Evolutionary conservation across 2,113 vertebrate species (phyloP), one percentile per base, ranked within the genome.

Genomic region (Epinephelus fuscoguttatus): DNA sequence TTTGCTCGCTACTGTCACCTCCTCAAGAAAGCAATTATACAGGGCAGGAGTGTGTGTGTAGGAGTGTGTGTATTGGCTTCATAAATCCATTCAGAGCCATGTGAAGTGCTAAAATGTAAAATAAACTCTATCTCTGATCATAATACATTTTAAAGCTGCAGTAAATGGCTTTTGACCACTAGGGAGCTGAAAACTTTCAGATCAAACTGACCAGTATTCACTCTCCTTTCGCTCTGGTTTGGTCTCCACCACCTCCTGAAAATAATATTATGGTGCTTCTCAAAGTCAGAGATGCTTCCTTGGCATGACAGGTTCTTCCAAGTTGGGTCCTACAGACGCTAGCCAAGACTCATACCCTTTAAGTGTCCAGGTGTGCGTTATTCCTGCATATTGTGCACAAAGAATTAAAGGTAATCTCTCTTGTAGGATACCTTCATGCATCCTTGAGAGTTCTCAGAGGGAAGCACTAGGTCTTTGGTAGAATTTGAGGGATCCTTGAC

Each of bases 1-100:
- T 87, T 84, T 85, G 84, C 84, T 88, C 71, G 47, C 77, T 11
- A 50, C 81, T 83, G 66, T 89, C 88, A 93, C 84, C 86, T 92
- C 84, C 70, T 76, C 77, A 37, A 82, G 78, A 88, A 70, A 82
- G 80, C 85, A 92, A 85, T 89, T 92, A 92, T 57, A 72, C 74
- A 77, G 63, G 66, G 47, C 52, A 45, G n/a, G 7, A 49, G 57
- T 59, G 21, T 27, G 71, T 7, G 64, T 49, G 63, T 33, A 47
- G 72, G 62, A 37, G 80, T n/a, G 52, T 6, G 62, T 23, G 23
- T 21, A 23, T n/a, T 14, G 17, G 37, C 63, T 70, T 49, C 50
- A 63, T 59, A 12, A 73, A 78, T 78, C 62, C 40, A 57, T 52
- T 63, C 55, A 33, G 52, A 40, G 52, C 9, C 17, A 50, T 40